Conservation (phyloP, 2,888 invertebrate species). For the Cerastis rubricosa region DNA sequence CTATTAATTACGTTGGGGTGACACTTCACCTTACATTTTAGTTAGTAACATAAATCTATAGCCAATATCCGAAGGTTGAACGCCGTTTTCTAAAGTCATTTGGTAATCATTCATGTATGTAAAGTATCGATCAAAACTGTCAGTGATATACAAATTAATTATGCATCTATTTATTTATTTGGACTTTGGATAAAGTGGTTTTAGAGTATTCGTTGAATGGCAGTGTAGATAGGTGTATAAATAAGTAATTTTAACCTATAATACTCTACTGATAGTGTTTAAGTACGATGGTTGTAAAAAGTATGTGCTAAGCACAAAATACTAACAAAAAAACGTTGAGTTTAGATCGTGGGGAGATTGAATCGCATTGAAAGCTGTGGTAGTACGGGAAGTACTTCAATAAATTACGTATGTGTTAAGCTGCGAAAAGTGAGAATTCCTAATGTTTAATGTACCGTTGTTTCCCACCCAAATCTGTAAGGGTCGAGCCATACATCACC, state of each 20-base stretch:
- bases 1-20: conserved; percentile 68
- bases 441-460: conserved; percentile 50
- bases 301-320: conserved; percentile 70
- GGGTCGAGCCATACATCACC: conserved; percentile 51
- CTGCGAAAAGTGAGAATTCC: conserved; percentile 39
- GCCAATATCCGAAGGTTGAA: conserved; percentile 38
- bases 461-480: conserved; percentile 43
- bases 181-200: conserved; percentile 34
- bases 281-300: conserved; percentile 51
- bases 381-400: conserved; percentile 27
- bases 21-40: conserved; percentile 53
- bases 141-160: conserved; percentile 26
- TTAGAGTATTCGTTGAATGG: conserved; percentile 31
- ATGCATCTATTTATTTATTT: conserved; percentile 14
- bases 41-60: conserved; percentile 49
- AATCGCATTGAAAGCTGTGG: conserved; percentile 33
- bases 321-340: conserved; percentile 23
- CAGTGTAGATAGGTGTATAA: conserved; percentile 28
- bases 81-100: conserved; percentile 20
- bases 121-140: conserved; percentile 32
- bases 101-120: conserved; percentile 7
- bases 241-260: conserved; percentile 27
- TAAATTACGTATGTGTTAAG: conserved; percentile 42
- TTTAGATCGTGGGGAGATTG: conserved; percentile 18
- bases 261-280: conserved; percentile 50